These are phyloP conservation scores for Pedionomus torquatus DNA, from an alignment of 2,113 vertebrate species.

Conservation along the genomic window DNA sequence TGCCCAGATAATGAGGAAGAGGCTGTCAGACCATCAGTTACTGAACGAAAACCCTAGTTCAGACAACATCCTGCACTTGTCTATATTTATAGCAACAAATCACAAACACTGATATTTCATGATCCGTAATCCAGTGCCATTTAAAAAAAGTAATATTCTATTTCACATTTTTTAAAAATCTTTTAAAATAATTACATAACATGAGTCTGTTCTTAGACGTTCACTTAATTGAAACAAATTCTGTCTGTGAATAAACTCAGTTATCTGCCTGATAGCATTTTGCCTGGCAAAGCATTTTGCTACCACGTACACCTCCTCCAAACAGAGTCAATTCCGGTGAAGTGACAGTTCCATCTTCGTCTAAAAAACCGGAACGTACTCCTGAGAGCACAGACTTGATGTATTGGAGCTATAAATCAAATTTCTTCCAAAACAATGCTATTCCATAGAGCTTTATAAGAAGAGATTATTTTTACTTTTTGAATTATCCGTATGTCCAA, in stretches of 20 bases:
- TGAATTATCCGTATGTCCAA: not conserved
- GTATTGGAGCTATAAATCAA: constrained; percentile 1
- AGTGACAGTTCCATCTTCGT: not conserved
- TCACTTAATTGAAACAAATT: constrained; percentile 3
- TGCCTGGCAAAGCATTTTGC: constrained; percentile 2
- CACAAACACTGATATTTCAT: not conserved
- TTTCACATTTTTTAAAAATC: not conserved
- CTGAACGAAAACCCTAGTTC: constrained; percentile 20
- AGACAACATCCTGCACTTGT: not conserved
- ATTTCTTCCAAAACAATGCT: not conserved
- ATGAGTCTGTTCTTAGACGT: not conserved
- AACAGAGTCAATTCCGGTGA: not conserved
- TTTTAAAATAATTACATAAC: not conserved
- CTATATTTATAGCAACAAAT: not conserved
- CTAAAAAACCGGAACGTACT: not conserved
- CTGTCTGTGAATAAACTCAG: not conserved
- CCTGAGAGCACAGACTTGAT: not conserved
- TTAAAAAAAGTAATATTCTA: not conserved
- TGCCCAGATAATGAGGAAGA: not conserved
- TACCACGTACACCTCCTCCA: not conserved
- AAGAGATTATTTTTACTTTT: not conserved
- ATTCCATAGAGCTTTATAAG: not conserved
- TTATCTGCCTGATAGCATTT: not conserved
- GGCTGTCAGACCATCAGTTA: constrained; percentile 9
- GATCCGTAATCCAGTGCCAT: not conserved